phyloP scores from a whole-genome alignment of 2,888 invertebrate species.

The Rhorus exstirpatorius region DNA sequence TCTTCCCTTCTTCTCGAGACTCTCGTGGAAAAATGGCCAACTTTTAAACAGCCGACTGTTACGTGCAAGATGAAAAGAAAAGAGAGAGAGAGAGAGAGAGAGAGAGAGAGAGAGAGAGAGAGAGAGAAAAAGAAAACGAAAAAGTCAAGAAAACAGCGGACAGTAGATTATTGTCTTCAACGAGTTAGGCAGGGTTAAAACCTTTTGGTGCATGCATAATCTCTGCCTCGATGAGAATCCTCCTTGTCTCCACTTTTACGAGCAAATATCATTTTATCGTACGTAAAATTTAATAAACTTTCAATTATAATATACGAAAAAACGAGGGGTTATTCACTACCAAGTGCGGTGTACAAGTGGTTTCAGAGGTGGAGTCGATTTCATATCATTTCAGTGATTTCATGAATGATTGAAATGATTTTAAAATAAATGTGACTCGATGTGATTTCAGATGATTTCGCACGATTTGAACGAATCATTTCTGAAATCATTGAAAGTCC shows the following conservation, averaged over 20 bases:
- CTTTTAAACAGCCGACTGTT: slow-evolving; percentile 63
- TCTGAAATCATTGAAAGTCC: too few relatives aligned
- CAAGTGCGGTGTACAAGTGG: too few relatives aligned
- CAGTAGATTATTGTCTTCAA: slow-evolving; percentile 64
- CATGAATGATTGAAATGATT: too few relatives aligned
- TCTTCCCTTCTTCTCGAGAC: not conserved
- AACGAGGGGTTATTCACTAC: too few relatives aligned
- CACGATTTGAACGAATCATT: too few relatives aligned
- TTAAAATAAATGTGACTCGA: too few relatives aligned
- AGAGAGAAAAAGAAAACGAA: slow-evolving; percentile 7
- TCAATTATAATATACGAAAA: not conserved
- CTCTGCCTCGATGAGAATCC: slow-evolving; percentile 30
- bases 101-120: too few relatives aligned
- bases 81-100: slow-evolving; percentile 14
- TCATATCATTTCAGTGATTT: too few relatives aligned
- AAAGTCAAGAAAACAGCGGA: slow-evolving; percentile 48
- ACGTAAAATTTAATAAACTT: slow-evolving; percentile 10
- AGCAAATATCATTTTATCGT: slow-evolving; percentile 40
- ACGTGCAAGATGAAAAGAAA: slow-evolving; percentile 52
- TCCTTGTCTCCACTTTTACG: not conserved
- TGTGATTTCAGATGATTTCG: too few relatives aligned
- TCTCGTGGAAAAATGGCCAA: slow-evolving; percentile 50
- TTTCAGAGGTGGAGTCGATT: too few relatives aligned
- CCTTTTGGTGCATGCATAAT: slow-evolving; percentile 47
- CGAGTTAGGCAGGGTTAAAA: slow-evolving; percentile 57